phyloP scores from a whole-genome alignment of 1,140 invertebrate genomes.

The Drosophila nigromelanica region DNA sequence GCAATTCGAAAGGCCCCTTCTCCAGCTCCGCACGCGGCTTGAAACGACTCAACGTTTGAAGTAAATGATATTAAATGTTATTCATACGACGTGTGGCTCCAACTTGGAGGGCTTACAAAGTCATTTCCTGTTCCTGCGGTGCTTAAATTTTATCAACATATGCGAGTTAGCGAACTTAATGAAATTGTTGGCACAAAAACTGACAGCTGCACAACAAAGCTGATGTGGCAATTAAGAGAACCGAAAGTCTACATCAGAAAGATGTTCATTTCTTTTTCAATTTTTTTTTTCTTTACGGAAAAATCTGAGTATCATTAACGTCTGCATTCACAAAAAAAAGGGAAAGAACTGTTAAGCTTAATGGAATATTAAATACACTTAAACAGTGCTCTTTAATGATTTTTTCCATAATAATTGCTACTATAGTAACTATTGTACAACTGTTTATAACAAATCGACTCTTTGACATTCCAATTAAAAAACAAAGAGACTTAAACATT shows the following conservation, averaged over 20 bases:
- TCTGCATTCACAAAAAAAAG: neutral
- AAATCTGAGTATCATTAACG: too few relatives aligned
- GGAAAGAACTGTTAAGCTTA: neutral
- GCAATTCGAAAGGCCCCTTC: slow-evolving; percentile 15
- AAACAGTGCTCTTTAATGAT: neutral
- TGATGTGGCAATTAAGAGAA: slow-evolving; percentile 25
- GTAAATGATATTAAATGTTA: slow-evolving; percentile 61
- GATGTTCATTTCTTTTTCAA: neutral
- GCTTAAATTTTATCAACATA: slow-evolving; percentile 50
- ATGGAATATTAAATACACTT: neutral
- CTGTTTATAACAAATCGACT: too few relatives aligned
- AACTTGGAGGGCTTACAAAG: slow-evolving; percentile 18
- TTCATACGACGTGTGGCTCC: slow-evolving; percentile 53
- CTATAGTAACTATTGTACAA: too few relatives aligned
- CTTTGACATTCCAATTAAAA: too few relatives aligned
- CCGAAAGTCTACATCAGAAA: neutral
- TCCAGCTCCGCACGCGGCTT: neutral
- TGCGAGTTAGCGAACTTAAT: slow-evolving; percentile 25
- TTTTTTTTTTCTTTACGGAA: neutral
- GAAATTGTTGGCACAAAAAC: slow-evolving; percentile 23
- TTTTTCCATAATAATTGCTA: too few relatives aligned
- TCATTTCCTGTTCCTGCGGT: slow-evolving; percentile 34
- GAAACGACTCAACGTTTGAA: slow-evolving; percentile 28
- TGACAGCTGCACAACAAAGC: slow-evolving; percentile 9
- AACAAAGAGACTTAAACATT: too few relatives aligned